Evolutionary conservation across 2,113 vertebrate species (phyloP).

Genomic region (Sapayoa aenigma): DNA sequence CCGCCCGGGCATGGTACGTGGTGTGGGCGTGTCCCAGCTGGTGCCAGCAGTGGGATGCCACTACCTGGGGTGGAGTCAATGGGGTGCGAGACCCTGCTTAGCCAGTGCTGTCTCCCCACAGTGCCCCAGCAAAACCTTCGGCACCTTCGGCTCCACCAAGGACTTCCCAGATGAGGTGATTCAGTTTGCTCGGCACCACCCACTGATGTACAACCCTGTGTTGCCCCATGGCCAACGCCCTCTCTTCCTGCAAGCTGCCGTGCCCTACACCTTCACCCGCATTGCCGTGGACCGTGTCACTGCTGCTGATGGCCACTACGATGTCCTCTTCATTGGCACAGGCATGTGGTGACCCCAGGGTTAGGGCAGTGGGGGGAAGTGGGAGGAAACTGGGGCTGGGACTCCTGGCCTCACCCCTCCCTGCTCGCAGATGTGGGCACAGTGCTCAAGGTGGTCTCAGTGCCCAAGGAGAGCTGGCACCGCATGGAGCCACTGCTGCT

Average conservation of each 20-base stretch:
- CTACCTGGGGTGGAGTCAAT: background rate
- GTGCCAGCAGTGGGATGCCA: background rate
- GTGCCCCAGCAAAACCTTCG: constrained; percentile 98
- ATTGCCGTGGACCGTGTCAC: constrained; percentile 88
- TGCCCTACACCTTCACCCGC: constrained; percentile 86
- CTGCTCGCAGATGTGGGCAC: constrained; percentile 83
- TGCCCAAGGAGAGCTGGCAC: constrained; percentile 86
- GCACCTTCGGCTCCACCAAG: constrained; percentile 93
- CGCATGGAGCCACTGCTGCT: constrained; percentile 88
- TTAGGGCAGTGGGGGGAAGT: background rate
- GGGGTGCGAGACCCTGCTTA: background rate
- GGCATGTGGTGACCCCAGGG: constrained; percentile 64
- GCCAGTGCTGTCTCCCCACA: background rate
- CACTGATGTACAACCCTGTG: constrained; percentile 89
- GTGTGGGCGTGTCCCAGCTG: fast-evolving
- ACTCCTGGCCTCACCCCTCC: background rate
- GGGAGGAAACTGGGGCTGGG: background rate
- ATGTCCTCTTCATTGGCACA: constrained; percentile 96
- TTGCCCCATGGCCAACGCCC: constrained; percentile 83
- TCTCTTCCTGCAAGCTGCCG: constrained; percentile 84
- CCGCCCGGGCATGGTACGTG: constrained; percentile 92
- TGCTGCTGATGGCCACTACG: constrained; percentile 90
- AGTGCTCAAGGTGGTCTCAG: constrained; percentile 91
- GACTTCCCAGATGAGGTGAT: constrained; percentile 93
- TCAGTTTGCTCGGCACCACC: constrained; percentile 92